phyloP scores from a whole-genome alignment of 1,140 invertebrate genomes.

The Drosophila oshimai region DNA sequence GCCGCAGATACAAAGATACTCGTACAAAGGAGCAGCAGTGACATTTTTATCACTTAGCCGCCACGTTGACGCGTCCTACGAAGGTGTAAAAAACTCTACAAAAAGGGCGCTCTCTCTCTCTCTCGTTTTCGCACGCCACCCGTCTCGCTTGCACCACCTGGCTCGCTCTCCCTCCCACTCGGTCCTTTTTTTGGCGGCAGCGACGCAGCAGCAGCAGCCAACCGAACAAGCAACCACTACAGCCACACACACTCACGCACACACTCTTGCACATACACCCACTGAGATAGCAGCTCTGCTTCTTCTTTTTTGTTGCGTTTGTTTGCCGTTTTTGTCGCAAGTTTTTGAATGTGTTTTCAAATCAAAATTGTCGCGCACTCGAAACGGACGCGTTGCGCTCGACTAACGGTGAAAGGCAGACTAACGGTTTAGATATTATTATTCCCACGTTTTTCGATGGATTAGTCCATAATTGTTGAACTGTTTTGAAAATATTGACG shows the following conservation, averaged over 20 bases:
- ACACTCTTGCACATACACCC: constrained; percentile 7
- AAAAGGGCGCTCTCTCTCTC: constrained; percentile 40
- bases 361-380: constrained; percentile 79
- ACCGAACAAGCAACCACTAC: constrained; percentile 61
- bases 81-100: constrained; percentile 72
- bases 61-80: constrained; percentile 62
- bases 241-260: constrained; percentile 31
- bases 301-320: constrained; percentile 42
- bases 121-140: not conserved
- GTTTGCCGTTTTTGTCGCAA: constrained; percentile 76
- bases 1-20: constrained; percentile 47
- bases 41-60: constrained; percentile 71
- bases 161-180: constrained; percentile 12
- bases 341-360: constrained; percentile 78
- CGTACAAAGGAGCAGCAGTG: constrained; percentile 35
- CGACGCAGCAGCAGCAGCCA: constrained; percentile 19
- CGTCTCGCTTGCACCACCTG: constrained; percentile 2
- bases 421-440: not conserved
- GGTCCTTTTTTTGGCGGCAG: constrained; percentile 23
- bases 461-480: not conserved
- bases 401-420: constrained; percentile 23
- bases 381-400: constrained; percentile 73
- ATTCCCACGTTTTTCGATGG: not conserved
- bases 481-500: not conserved
- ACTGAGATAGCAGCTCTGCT: too few species aligned